These are phyloP conservation scores for Cisticola juncidis DNA, from an alignment of 2,113 vertebrate genomes.

Conservation along the genomic window DNA sequence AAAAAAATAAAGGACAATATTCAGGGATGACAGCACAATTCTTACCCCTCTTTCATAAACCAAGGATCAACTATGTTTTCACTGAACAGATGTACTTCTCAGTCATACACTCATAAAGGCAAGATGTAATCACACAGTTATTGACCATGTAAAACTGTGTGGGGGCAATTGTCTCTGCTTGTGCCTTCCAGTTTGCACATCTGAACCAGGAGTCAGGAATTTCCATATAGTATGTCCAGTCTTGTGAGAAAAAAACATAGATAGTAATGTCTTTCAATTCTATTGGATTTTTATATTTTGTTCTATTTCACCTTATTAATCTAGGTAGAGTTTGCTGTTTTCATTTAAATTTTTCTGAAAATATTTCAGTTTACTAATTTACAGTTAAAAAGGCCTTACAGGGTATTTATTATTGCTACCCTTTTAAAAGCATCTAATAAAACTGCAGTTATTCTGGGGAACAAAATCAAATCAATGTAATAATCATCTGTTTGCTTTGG, in stretches of 20 bases:
- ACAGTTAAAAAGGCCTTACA: neutral
- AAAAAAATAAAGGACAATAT: neutral
- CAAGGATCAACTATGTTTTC: neutral
- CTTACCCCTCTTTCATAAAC: neutral
- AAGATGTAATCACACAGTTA: neutral
- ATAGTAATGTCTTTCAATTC: neutral
- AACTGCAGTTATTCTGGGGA: neutral
- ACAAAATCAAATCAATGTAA: constrained; percentile 27
- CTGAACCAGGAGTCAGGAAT: neutral
- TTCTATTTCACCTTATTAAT: constrained; percentile 12
- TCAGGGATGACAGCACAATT: neutral
- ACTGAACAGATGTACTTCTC: neutral
- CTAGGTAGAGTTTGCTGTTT: neutral
- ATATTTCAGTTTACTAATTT: constrained; percentile 6
- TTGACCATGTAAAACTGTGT: neutral
- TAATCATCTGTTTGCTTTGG: neutral
- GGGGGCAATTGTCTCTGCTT: neutral
- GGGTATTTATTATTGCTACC: neutral
- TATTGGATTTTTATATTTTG: neutral
- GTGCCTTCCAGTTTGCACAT: neutral
- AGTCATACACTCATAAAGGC: neutral
- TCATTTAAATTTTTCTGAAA: constrained; percentile 35
- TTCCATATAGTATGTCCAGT: neutral
- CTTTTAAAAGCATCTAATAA: constrained; percentile 36
- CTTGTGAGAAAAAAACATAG: neutral